A percentile compares a stretch with the other conserved stretches of the same genome.
Conservation (phyloP, 2,888 invertebrate species). For the Acronicta psi region DNA sequence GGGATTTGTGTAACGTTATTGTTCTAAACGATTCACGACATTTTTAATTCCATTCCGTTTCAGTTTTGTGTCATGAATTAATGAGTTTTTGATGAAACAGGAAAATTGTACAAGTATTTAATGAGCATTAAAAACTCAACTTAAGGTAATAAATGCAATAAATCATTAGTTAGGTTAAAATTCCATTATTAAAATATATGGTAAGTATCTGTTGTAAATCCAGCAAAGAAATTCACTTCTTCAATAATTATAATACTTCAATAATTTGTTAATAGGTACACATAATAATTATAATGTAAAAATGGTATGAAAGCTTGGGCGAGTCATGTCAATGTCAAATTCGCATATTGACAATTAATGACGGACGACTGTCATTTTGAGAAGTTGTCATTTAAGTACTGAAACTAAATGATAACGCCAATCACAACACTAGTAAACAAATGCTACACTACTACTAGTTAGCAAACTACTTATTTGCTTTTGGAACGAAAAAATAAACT, state of each 20-base stretch:
- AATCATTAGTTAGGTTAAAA: neutral
- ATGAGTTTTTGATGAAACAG: constrained; percentile 32
- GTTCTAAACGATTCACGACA: constrained; percentile 31
- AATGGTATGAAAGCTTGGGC: too few species aligned
- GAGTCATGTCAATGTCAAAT: too few species aligned
- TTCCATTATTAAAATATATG: neutral
- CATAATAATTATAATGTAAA: too few species aligned
- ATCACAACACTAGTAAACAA: neutral
- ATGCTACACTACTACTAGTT: neutral
- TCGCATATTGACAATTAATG: too few species aligned
- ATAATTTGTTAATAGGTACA: too few species aligned
- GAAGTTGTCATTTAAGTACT: too few species aligned
- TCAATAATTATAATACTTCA: too few species aligned
- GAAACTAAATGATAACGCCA: neutral
- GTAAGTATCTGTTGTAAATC: neutral
- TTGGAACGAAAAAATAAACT: neutral
- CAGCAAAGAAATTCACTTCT: neutral
- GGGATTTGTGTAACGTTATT: constrained; percentile 41
- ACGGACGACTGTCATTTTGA: too few species aligned
- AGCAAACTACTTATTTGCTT: neutral
- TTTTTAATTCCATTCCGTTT: constrained; percentile 33
- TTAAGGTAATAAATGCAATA: neutral
- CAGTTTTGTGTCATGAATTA: constrained; percentile 25
- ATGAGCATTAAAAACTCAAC: neutral
- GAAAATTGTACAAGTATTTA: neutral